These are phyloP conservation scores for Gila orcuttii DNA, from an alignment of 2,113 vertebrate genomes.

Conservation along the genomic window DNA sequence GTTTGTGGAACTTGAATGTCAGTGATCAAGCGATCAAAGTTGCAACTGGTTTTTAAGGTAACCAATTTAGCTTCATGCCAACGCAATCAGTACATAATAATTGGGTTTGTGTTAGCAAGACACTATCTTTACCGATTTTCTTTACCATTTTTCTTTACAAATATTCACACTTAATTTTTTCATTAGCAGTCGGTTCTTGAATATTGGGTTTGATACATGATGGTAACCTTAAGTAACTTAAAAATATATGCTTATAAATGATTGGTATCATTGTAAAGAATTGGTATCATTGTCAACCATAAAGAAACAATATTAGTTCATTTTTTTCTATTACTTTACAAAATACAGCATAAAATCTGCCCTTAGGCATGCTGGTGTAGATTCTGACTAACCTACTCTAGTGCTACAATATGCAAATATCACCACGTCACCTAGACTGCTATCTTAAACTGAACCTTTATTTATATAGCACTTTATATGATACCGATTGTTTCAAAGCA, in stretches of 20 bases:
- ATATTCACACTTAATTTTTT: neutral
- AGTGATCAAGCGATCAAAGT: neutral
- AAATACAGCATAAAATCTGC: neutral
- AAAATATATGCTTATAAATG: neutral
- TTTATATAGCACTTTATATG: too few species aligned
- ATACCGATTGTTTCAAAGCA: too few species aligned
- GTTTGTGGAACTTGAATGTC: neutral
- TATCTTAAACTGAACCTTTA: neutral
- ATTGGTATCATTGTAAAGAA: neutral
- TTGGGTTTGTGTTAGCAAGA: neutral
- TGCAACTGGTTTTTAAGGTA: neutral
- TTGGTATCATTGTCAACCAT: neutral
- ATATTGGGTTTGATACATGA: neutral
- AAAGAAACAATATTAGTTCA: neutral
- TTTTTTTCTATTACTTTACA: neutral
- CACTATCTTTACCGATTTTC: neutral
- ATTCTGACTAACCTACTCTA: conserved; percentile 11
- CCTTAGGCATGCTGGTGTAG: neutral
- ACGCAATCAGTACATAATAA: neutral
- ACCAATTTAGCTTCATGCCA: neutral
- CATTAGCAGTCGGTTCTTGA: neutral
- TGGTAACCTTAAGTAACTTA: neutral
- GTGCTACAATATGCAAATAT: conserved; percentile 23
- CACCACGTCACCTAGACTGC: neutral
- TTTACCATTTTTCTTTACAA: neutral